Evolutionary conservation across 2,113 vertebrate genomes (phyloP), one percentile per base, ranked within the genome.

Genomic region (Myiozetetes cayanensis): DNA sequence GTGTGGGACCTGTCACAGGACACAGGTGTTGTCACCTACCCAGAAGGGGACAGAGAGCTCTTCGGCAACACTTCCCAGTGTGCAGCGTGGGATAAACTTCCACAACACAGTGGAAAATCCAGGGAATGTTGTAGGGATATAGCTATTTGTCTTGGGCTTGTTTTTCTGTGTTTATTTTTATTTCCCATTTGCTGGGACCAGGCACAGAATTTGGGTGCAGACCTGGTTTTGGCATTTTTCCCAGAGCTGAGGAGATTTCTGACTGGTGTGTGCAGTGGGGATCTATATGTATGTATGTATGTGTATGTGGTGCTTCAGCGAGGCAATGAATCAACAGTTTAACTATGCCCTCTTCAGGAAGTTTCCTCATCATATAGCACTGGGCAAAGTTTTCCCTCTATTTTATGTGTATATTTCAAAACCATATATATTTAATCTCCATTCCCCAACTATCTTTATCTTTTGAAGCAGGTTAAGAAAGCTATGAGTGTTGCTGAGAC

Each of bases 291-390:
- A 2, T 77, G 43, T 63, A 58, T 74, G 6, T 59, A 3, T 77
- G 49, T 70, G 67, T 73, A 7, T 39, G 18, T 35, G 31, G 67
- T 71, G 31, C 73, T 94, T 63, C 70, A 70, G 87, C 37, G 37
- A 95, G 71, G 70, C 92, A 91, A 89, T 94, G 87, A 92, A 84
- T 95, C 95, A 96, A 96, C 94, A 90, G 90, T 97, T 96, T 95
- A 95, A 95, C 91, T 96, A 27, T 88, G 93, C 94, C 96, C 96
- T 97, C 96, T 96, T 96, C 92, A 95, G 92, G 91, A 95, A 91
- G 91, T 94, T 96, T 94, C 56, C 43, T 89, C 61, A 59, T 75
- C 37, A 16, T 66, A 68, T 56, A 84, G 31, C 58, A 55, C 65
- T 1, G 23, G 86, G 20, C 68, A 52, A 91, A 75, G 70, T 94